Conservation (phyloP, 1,140 invertebrate genomes). For the Globodera ellingtonae region DNA sequence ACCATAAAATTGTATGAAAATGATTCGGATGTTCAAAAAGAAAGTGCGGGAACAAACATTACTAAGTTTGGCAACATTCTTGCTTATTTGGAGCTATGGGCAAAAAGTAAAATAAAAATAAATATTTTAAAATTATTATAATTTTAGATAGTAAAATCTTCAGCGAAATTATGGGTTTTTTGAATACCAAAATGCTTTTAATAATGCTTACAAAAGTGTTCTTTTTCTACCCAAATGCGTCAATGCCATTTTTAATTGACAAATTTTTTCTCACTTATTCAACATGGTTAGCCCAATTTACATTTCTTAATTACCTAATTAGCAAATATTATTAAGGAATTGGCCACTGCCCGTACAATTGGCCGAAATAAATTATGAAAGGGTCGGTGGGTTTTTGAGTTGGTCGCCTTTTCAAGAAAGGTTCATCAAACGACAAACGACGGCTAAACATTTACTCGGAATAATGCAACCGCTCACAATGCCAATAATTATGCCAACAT, state of each 20-base stretch:
- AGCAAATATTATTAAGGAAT: neutral
- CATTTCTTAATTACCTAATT: neutral
- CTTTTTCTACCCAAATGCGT: neutral
- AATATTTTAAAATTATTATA: neutral
- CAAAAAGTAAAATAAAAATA: neutral
- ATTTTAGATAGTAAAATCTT: neutral
- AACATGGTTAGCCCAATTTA: neutral
- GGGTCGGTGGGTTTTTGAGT: neutral
- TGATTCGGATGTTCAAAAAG: neutral
- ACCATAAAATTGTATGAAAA: neutral
- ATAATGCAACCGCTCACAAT: neutral
- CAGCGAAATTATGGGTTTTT: neutral
- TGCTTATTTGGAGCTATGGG: neutral
- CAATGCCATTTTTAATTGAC: neutral
- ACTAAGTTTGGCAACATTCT: neutral
- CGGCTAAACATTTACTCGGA: neutral
- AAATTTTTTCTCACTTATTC: neutral
- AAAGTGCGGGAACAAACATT: neutral
- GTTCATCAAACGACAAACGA: neutral
- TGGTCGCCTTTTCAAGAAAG: neutral
- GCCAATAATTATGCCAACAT: slow-evolving; percentile 21
- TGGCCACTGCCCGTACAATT: neutral
- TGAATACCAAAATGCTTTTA: neutral
- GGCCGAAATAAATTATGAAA: neutral
- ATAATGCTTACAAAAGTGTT: neutral